Percentiles rank a stretch among this genome's conserved stretches.
Conservation (phyloP, 1,140 invertebrate genomes). For the Drosophila gunungcola region DNA sequence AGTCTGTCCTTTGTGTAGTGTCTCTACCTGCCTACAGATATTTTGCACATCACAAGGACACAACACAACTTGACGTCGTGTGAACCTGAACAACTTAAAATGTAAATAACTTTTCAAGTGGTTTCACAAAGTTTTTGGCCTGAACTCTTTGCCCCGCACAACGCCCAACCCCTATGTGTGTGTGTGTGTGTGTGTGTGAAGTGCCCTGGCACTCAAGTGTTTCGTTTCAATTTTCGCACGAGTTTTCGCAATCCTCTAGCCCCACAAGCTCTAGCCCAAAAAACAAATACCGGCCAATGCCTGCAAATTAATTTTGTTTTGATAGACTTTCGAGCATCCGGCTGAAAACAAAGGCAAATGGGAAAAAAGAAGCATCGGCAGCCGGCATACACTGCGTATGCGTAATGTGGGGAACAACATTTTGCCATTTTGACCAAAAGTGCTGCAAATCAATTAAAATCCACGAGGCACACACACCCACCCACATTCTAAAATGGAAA, state of each 20-base stretch:
- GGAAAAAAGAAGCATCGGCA: conserved; percentile 14
- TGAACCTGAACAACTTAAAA: conserved; percentile 83
- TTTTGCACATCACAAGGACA: conserved; percentile 79
- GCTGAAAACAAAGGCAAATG: conserved; percentile 35
- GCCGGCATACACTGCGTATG: conserved; percentile 50
- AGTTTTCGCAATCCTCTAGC: conserved; percentile 48
- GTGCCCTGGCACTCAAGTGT: conserved; percentile 72
- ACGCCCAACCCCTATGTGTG: neutral
- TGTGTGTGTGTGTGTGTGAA: conserved; percentile 44
- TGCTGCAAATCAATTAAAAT: conserved; percentile 72
- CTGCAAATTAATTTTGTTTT: conserved; percentile 81
- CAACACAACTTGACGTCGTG: conserved; percentile 79
- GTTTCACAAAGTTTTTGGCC: conserved; percentile 78
- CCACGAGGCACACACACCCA: conserved; percentile 1
- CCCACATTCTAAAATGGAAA: conserved; percentile 22
- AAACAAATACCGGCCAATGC: conserved; percentile 51
- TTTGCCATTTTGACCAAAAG: conserved; percentile 59
- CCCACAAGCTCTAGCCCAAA: conserved; percentile 14
- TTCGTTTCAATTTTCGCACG: conserved; percentile 79
- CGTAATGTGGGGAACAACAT: conserved; percentile 52
- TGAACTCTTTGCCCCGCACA: conserved; percentile 46
- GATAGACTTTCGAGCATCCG: conserved; percentile 72
- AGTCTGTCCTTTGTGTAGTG: conserved; percentile 34
- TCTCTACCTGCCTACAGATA: conserved; percentile 72
- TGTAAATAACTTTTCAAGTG: conserved; percentile 83